A percentile compares a stretch with the other conserved stretches of the same genome.
Evolutionary conservation across 1,140 invertebrate species (phyloP).

Genomic region (Microplitis mediator): DNA sequence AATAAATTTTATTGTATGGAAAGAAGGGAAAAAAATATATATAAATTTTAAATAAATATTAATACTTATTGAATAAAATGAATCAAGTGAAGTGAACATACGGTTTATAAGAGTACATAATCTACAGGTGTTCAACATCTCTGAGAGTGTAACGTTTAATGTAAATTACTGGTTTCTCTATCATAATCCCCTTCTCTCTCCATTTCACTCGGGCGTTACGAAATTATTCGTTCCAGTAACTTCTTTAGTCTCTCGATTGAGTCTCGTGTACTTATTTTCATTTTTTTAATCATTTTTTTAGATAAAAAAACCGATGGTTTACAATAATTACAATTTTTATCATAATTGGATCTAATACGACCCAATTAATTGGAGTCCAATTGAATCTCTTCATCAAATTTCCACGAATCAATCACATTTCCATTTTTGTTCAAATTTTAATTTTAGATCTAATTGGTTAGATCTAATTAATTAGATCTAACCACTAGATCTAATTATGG

Average conservation of each 20-base stretch:
- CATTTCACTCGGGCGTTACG: conserved; percentile 14
- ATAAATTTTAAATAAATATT: neutral
- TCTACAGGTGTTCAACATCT: conserved; percentile 42
- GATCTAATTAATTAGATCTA: too few relatives aligned
- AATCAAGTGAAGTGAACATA: neutral
- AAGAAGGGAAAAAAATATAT: neutral
- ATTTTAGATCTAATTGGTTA: too few relatives aligned
- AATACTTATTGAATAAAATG: too few relatives aligned
- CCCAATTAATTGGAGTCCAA: too few relatives aligned
- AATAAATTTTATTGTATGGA: neutral
- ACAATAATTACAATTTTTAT: too few relatives aligned
- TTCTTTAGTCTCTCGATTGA: neutral
- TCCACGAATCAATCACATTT: too few relatives aligned
- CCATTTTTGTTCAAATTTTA: too few relatives aligned
- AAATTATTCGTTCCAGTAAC: conserved; percentile 10
- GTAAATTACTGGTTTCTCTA: conserved; percentile 48
- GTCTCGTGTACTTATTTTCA: neutral
- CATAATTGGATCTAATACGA: too few relatives aligned
- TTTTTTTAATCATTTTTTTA: neutral
- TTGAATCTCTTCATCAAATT: too few relatives aligned
- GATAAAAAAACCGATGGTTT: too few relatives aligned
- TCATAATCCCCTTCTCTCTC: conserved; percentile 31
- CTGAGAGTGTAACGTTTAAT: conserved; percentile 36
- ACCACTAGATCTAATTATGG: too few relatives aligned
- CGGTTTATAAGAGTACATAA: neutral